Base-by-base conservation (phyloP, 1,140 invertebrate genomes). In the Aphidius ervi region DNA sequence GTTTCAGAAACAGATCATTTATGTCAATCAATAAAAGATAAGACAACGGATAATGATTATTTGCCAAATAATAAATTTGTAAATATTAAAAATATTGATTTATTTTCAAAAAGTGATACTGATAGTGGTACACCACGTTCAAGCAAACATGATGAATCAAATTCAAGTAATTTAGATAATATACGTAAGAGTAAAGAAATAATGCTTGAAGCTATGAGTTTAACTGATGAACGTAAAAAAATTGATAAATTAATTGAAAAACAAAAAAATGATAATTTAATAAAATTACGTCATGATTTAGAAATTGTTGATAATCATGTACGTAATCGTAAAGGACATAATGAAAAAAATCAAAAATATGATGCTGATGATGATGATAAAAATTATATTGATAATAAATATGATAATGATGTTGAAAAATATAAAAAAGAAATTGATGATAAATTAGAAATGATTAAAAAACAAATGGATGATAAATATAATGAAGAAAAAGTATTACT, bases 1-100 rank as follows among this genome's bases (percentile, higher is more conserved):
- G 75, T 81, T 2, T 70, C 77, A 0, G 78, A 81, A 58, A 70
- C 63, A 10, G 76, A 81, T 8, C 77, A 78, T 56, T 67, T 72
- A 16, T 74, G 58, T 47, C 78, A 79, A 56, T 67, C 75, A 50
- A 63, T 70, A 1, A 70, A 59, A 7, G 68, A 72, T n/a, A 70
- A 63, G 37, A 59, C 69, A 0, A 67, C 65, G 2, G 69, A 74
- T 56, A 70, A 72, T 8, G 63, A 73, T 31, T 66, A 63, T 40
- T 8, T 67, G 6, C 61, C 67, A 0, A 69, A 31, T 2, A 70
- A 68, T 9, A 74, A 73, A 53, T 73, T 78, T 41, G 69, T 67
- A 0, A 74, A 71, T 5, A 65, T 79, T 0, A 72, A 69, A 20
- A 76, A 77, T 20, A 79, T 80, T 16, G 78, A 80, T 37, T 46